Evolutionary conservation across 2,888 invertebrate genomes (phyloP).

Genomic region (Nomada lathburiana): DNA sequence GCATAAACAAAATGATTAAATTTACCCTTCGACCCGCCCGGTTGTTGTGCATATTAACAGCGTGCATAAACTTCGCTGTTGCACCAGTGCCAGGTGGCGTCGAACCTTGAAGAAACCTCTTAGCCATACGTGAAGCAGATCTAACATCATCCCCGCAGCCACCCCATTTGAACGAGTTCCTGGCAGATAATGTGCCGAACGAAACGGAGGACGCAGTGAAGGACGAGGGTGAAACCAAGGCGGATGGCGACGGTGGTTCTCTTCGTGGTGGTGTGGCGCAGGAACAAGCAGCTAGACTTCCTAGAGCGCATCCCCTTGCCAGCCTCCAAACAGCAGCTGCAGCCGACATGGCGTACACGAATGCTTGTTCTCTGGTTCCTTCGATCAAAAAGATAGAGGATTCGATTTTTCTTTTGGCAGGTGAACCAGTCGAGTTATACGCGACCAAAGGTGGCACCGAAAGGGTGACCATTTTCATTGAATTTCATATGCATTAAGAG

Average conservation of each 20-base stretch:
- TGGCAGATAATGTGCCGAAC: conserved; percentile 78
- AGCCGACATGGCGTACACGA: conserved; percentile 93
- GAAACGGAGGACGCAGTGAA: conserved; percentile 77
- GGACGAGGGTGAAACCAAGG: conserved; percentile 78
- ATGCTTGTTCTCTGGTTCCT: conserved; percentile 95
- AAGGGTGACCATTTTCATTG: too few relatives aligned
- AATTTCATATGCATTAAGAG: too few relatives aligned
- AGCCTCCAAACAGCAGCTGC: conserved; percentile 92
- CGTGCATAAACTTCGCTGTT: conserved; percentile 85
- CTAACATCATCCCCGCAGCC: conserved; percentile 94
- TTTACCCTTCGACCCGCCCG: conserved; percentile 91
- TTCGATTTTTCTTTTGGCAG: background rate
- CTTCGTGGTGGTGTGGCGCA: conserved; percentile 90
- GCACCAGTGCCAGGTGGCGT: conserved; percentile 78
- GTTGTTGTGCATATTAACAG: conserved; percentile 92
- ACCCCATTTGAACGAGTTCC: conserved; percentile 93
- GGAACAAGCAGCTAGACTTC: conserved; percentile 90
- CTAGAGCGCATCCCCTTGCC: conserved; percentile 91
- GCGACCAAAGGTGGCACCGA: too few relatives aligned
- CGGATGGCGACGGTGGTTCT: conserved; percentile 86
- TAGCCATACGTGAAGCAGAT: conserved; percentile 90
- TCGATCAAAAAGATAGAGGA: background rate
- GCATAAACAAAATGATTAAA: conserved; percentile 1
- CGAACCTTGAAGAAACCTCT: conserved; percentile 89
- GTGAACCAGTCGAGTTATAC: too few relatives aligned